Conservation (phyloP, 2,888 invertebrate genomes). For the Melanchra persicariae region DNA sequence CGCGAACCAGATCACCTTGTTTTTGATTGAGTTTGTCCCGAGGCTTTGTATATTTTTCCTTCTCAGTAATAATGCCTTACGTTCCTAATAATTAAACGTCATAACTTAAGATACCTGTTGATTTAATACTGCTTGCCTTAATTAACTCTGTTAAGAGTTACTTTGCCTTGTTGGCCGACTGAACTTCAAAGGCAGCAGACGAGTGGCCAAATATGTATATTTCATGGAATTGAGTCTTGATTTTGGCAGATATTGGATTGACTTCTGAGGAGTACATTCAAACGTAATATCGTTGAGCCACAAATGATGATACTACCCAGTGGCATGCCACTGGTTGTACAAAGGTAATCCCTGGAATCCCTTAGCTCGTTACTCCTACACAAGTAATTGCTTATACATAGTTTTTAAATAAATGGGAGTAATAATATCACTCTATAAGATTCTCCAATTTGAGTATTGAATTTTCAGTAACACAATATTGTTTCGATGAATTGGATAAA, state of each 20-base stretch:
- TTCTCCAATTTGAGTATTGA: too few species aligned
- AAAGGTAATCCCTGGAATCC: neutral
- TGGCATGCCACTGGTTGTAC: neutral
- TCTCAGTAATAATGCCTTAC: neutral
- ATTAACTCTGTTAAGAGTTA: too few species aligned
- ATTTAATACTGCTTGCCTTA: too few species aligned
- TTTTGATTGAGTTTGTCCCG: neutral
- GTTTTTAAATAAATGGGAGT: neutral
- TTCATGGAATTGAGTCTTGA: too few species aligned
- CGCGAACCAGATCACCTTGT: neutral
- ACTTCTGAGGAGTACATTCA: neutral
- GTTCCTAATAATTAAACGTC: neutral
- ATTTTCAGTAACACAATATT: too few species aligned
- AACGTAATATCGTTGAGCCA: constrained; percentile 21
- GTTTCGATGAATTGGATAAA: too few species aligned
- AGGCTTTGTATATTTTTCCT: neutral
- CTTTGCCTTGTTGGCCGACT: too few species aligned
- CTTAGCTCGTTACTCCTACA: neutral
- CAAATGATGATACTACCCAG: too few species aligned
- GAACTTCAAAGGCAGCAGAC: too few species aligned
- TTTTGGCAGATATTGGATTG: neutral
- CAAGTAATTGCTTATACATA: neutral
- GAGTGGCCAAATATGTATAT: too few species aligned
- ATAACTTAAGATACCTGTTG: too few species aligned
- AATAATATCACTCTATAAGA: neutral